phyloP scores from a whole-genome alignment of 1,140 invertebrate genomes.

The Ostrea edulis region DNA sequence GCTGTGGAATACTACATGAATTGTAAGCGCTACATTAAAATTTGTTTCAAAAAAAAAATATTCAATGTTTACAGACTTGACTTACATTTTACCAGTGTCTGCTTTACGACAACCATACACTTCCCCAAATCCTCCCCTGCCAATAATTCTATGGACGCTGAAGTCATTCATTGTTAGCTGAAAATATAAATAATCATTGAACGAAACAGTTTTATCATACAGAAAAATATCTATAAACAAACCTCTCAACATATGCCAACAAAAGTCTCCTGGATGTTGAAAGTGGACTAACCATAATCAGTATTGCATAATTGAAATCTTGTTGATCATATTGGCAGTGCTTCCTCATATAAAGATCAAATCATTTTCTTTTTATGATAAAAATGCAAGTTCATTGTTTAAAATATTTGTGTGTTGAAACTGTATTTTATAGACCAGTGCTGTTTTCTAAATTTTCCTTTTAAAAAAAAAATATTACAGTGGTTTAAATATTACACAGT shows the following conservation, averaged over 20 bases:
- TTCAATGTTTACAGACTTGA: background rate
- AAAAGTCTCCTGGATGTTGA: background rate
- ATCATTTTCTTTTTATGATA: background rate
- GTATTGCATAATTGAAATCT: background rate
- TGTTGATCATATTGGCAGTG: background rate
- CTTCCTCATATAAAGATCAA: background rate
- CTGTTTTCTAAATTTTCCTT: too few species aligned
- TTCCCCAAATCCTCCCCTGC: constrained; percentile 99
- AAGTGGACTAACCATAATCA: background rate
- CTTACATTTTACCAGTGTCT: constrained; percentile 99
- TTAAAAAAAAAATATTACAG: too few species aligned
- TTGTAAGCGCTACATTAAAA: too few species aligned
- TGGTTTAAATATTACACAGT: background rate
- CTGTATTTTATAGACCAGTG: background rate
- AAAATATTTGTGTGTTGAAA: background rate
- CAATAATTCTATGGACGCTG: constrained; percentile 99
- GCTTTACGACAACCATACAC: constrained; percentile 99
- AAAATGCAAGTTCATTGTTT: background rate
- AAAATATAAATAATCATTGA: constrained; percentile 67
- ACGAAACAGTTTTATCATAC: background rate
- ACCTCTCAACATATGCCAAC: background rate
- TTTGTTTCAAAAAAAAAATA: too few species aligned
- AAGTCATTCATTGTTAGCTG: constrained; percentile 99
- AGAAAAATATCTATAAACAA: background rate
- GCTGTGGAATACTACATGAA: too few species aligned